Evolutionary conservation across 2,797 vertebrate species (phyloP), one percentile per base, ranked within the genome.

Genomic region (Prunella strophiata): DNA sequence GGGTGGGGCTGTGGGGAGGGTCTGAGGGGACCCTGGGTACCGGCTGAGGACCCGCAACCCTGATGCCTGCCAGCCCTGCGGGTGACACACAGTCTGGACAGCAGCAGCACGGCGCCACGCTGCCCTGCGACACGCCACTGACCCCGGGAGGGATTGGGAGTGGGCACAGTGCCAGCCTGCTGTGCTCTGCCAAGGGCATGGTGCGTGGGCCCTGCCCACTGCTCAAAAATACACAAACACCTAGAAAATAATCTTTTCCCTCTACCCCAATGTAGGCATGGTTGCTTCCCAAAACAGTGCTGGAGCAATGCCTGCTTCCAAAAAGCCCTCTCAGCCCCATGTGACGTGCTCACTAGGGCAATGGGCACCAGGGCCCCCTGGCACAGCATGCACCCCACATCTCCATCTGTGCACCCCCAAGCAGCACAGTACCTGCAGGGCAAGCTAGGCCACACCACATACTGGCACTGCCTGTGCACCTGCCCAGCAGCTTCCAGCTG

Each of bases 401-500:
- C 29, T 68, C 57, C 10, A 2, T n/a, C 85, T 10, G 0, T 29
- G 40, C 25, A 38, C 26, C 54, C 18, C 21, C 7, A n/a, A 57
- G 55, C 36, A 81, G 55, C 15, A 54, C 0, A 0, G 42, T 50
- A 47, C 36, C 54, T 25, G 25, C 0, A 0, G 54, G 43, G 9
- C 6, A 22, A 43, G 67, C 40, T 1, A 1, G 76, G 42, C 38
- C 8, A 7, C 26, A 25, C 23, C 0, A 0, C 22, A 7, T 47
- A 29, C 57, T 76, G 59, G 55, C 80, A 48, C 43, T 27, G 50
- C 15, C 27, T n/a, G 50, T 91, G 76, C 29, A 61, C 48, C 38
- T 78, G 51, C 67, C 72, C 1, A 1, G 18, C 1, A 0, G 38
- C 40, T 70, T 82, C 66, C 61, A 82, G 68, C 86, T 83, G 83